phyloP scores from a whole-genome alignment of 2,797 vertebrate species.

The Microhierax caerulescens region DNA sequence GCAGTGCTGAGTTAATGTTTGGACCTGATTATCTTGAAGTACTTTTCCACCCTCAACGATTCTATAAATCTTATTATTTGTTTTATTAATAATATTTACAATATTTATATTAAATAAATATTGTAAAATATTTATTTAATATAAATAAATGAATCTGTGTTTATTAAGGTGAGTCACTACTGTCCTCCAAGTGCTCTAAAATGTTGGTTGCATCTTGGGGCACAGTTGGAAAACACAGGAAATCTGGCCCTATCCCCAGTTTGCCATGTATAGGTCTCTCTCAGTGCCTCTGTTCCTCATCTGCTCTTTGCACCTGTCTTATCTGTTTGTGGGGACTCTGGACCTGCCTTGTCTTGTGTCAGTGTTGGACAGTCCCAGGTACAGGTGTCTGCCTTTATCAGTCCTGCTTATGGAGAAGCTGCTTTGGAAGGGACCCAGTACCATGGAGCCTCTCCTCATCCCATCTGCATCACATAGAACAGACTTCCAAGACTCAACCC shows the following conservation, averaged over 20 bases:
- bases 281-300: not conserved
- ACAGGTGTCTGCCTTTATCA: fast-evolving
- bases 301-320: not conserved
- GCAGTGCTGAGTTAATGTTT: no score
- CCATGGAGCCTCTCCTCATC: not conserved
- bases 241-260: not conserved
- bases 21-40: no score
- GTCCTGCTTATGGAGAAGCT: not conserved
- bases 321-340: not conserved
- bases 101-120: no score
- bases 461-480: not conserved
- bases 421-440: not conserved
- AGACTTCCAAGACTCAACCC: not conserved
- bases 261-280: not conserved
- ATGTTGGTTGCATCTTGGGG: not conserved
- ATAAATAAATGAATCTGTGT: no score
- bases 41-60: no score
- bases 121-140: no score
- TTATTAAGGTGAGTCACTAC: not conserved
- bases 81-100: no score
- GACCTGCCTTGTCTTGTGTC: not conserved
- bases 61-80: no score
- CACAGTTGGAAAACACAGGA: not conserved
- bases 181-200: not conserved
- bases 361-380: not conserved